These are phyloP conservation scores for Hirtodrosophila alboralis DNA, from an alignment of 2,888 invertebrate genomes.

Conservation along the genomic window DNA sequence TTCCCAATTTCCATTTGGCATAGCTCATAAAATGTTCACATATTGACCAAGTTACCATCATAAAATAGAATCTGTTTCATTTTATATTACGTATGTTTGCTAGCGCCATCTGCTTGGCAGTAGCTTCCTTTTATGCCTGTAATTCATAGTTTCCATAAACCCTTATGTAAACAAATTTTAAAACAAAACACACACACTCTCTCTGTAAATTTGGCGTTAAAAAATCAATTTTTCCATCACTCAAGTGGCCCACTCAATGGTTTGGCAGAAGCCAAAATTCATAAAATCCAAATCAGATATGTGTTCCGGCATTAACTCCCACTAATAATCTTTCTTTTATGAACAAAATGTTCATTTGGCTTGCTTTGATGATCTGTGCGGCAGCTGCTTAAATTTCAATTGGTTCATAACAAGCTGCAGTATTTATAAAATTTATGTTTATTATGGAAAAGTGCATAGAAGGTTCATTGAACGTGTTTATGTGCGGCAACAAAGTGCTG, in stretches of 20 bases:
- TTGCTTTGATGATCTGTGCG: conserved; percentile 54
- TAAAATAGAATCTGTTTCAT: conserved; percentile 4
- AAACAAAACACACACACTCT: conserved; percentile 20
- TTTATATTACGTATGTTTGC: not conserved
- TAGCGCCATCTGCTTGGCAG: conserved; percentile 40
- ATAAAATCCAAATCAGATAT: conserved; percentile 6
- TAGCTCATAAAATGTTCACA: conserved; percentile 12
- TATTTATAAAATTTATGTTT: conserved; percentile 71
- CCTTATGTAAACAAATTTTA: conserved; percentile 35
- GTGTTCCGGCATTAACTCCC: conserved; percentile 52
- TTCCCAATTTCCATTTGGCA: conserved; percentile 10
- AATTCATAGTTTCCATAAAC: conserved; percentile 32
- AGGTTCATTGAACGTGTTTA: conserved; percentile 67
- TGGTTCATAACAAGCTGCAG: conserved; percentile 60
- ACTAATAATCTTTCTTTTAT: conserved; percentile 53
- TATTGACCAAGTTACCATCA: conserved; percentile 3
- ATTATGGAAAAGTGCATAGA: conserved; percentile 64
- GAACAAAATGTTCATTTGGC: conserved; percentile 21
- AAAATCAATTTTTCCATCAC: conserved; percentile 49
- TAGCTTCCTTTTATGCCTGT: conserved; percentile 7
- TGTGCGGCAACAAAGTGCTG: conserved; percentile 58
- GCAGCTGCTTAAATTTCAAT: conserved; percentile 70
- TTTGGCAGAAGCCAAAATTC: conserved; percentile 20
- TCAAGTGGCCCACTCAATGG: conserved; percentile 66
- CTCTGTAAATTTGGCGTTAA: conserved; percentile 31